phyloP scores from a whole-genome alignment of 1,140 invertebrate genomes.

The Zaprionus kolodkinae region DNA sequence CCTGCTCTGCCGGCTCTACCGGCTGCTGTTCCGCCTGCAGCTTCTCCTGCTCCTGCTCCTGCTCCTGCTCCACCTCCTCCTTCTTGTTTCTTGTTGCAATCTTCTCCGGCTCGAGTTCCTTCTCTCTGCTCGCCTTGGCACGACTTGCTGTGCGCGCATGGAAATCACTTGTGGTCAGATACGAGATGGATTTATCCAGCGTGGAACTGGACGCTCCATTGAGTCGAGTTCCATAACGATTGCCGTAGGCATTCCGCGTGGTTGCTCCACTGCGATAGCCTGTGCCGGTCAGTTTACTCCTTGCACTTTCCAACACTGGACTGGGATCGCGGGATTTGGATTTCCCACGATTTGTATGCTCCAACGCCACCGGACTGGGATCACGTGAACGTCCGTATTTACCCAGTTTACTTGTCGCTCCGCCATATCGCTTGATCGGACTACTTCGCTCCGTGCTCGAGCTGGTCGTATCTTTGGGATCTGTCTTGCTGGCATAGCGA shows the following conservation, averaged over 20 bases:
- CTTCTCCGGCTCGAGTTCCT: conserved; percentile 46
- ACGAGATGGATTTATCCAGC: conserved; percentile 69
- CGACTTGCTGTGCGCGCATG: conserved; percentile 74
- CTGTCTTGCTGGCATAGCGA: conserved; percentile 62
- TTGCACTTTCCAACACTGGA: conserved; percentile 57
- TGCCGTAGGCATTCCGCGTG: conserved; percentile 58
- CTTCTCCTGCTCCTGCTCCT: neutral
- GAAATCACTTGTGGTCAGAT: conserved; percentile 78
- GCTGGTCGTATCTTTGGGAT: conserved; percentile 49
- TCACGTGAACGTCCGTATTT: conserved; percentile 77
- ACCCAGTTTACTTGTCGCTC: conserved; percentile 59
- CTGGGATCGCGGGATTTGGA: conserved; percentile 71
- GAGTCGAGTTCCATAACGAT: conserved; percentile 45
- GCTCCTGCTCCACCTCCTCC: conserved; percentile 9
- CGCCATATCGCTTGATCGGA: conserved; percentile 70
- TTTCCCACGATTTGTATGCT: conserved; percentile 74
- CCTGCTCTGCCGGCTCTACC: neutral
- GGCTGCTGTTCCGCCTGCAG: neutral
- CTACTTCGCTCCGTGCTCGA: conserved; percentile 52
- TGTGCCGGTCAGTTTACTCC: conserved; percentile 58
- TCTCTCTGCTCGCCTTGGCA: conserved; percentile 65
- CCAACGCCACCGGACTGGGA: conserved; percentile 77
- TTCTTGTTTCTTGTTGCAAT: neutral
- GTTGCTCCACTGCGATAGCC: conserved; percentile 41
- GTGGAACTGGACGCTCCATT: conserved; percentile 39